Percentiles rank a stretch among this genome's conserved stretches.
phyloP scores from a whole-genome alignment of 2,888 invertebrate species.

The Drosophila aldrichi region DNA sequence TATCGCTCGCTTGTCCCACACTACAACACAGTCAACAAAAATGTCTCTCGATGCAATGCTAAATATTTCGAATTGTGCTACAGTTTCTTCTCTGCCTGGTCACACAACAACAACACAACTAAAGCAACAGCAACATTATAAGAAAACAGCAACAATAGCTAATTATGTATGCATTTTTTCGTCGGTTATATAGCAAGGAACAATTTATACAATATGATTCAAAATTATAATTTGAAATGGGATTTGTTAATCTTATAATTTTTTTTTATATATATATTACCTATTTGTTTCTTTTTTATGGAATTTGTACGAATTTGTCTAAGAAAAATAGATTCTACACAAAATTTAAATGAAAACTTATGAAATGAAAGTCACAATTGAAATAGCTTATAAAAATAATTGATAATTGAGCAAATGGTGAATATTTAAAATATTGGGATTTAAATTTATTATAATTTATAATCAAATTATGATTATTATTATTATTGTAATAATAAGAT shows the following conservation, averaged over 20 bases:
- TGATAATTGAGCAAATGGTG: slow-evolving; percentile 62
- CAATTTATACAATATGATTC: slow-evolving; percentile 52
- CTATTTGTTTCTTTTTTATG: slow-evolving; percentile 62
- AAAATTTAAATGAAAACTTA: slow-evolving; percentile 46
- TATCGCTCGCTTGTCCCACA: slow-evolving; percentile 60
- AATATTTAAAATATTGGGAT: slow-evolving; percentile 79
- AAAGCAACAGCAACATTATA: slow-evolving; percentile 25
- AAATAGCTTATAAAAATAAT: slow-evolving; percentile 57
- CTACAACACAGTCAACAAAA: slow-evolving; percentile 26
- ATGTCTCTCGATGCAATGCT: slow-evolving; percentile 49
- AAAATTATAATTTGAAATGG: slow-evolving; percentile 67
- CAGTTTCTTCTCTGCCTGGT: slow-evolving; percentile 49
- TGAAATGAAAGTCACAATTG: slow-evolving; percentile 50
- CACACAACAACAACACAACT: slow-evolving; percentile 35
- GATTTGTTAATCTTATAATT: slow-evolving; percentile 42
- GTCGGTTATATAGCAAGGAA: slow-evolving; percentile 70
- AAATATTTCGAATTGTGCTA: slow-evolving; percentile 48
- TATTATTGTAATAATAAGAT: slow-evolving; percentile 82
- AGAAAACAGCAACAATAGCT: slow-evolving; percentile 47
- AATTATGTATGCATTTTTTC: slow-evolving; percentile 72
- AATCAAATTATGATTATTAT: slow-evolving; percentile 75
- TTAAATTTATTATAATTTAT: slow-evolving; percentile 81
- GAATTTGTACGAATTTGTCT: slow-evolving; percentile 75
- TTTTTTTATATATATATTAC: slow-evolving; percentile 20
- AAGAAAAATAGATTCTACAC: slow-evolving; percentile 48